Evolutionary conservation across 2,888 invertebrate species (phyloP).

Genomic region (Sclerodermus sp.): DNA sequence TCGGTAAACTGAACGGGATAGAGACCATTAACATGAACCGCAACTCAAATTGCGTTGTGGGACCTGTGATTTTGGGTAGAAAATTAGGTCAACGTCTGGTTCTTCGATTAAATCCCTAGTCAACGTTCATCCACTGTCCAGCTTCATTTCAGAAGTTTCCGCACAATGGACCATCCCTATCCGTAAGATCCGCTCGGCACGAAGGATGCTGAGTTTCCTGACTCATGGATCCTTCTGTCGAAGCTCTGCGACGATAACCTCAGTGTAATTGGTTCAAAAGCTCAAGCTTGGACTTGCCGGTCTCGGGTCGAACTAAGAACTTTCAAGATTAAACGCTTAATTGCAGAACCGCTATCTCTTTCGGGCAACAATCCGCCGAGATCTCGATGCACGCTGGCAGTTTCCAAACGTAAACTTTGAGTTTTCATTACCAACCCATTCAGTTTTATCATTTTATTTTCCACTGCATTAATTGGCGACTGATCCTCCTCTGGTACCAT

Average conservation of each 20-base stretch:
- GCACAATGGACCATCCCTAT: constrained; percentile 32
- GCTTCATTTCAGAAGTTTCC: constrained; percentile 35
- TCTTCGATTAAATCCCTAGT: constrained; percentile 34
- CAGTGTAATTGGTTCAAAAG: constrained; percentile 43
- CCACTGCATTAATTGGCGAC: too few species aligned
- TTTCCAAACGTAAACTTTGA: too few species aligned
- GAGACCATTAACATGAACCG: constrained; percentile 21
- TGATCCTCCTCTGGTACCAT: too few species aligned
- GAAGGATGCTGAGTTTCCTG: constrained; percentile 29
- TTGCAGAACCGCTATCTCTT: constrained; percentile 34
- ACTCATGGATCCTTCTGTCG: constrained; percentile 33
- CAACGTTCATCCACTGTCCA: constrained; percentile 29
- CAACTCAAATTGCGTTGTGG: constrained; percentile 19
- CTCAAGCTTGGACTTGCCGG: constrained; percentile 14
- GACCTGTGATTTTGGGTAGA: constrained; percentile 24
- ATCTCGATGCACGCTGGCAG: constrained; percentile 6
- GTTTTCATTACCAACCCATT: too few species aligned
- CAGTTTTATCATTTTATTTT: too few species aligned
- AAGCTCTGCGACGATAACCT: constrained; percentile 41
- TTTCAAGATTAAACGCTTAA: constrained; percentile 46
- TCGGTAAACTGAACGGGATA: too few species aligned
- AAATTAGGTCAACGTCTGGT: constrained; percentile 36
- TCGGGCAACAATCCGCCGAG: constrained; percentile 10
- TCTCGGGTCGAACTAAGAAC: constrained; percentile 33
- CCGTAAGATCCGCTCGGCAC: constrained; percentile 29